These are phyloP conservation scores for Candoia aspera DNA, from an alignment of 2,113 vertebrate genomes.

Conservation along the genomic window DNA sequence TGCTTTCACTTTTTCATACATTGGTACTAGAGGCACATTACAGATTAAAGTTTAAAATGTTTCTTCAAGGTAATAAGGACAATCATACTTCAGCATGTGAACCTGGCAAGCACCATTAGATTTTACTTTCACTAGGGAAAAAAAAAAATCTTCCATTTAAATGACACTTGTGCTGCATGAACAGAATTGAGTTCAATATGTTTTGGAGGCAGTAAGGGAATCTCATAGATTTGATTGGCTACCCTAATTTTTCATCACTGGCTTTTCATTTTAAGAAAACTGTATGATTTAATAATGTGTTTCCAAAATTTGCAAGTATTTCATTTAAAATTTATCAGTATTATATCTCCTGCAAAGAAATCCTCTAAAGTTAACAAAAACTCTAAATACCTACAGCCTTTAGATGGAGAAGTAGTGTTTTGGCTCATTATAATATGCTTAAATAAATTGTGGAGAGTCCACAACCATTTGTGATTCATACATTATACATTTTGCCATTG, in stretches of 20 bases:
- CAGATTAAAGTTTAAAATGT: conserved; percentile 31
- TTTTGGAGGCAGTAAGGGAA: conserved; percentile 36
- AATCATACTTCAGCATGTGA: conserved; percentile 40
- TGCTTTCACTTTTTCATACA: conserved; percentile 42
- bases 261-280: conserved; percentile 15
- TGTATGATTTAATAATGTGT: background rate
- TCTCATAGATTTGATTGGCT: conserved; percentile 43
- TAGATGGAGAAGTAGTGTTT: background rate
- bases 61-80: conserved; percentile 16
- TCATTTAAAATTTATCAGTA: conserved; percentile 28
- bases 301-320: conserved; percentile 7
- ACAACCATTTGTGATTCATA: conserved; percentile 13
- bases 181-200: conserved; percentile 18
- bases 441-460: background rate
- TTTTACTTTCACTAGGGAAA: conserved; percentile 34
- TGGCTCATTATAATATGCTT: background rate
- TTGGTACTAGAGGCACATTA: conserved; percentile 40
- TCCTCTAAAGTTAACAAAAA: background rate
- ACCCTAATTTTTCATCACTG: conserved; percentile 29
- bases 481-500: background rate
- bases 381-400: background rate
- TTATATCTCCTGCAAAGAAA: background rate
- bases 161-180: conserved; percentile 17
- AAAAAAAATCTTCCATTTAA: conserved; percentile 26
- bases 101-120: conserved; percentile 38